phyloP scores from a whole-genome alignment of 2,113 vertebrate species.

The Nerophis ophidion region DNA sequence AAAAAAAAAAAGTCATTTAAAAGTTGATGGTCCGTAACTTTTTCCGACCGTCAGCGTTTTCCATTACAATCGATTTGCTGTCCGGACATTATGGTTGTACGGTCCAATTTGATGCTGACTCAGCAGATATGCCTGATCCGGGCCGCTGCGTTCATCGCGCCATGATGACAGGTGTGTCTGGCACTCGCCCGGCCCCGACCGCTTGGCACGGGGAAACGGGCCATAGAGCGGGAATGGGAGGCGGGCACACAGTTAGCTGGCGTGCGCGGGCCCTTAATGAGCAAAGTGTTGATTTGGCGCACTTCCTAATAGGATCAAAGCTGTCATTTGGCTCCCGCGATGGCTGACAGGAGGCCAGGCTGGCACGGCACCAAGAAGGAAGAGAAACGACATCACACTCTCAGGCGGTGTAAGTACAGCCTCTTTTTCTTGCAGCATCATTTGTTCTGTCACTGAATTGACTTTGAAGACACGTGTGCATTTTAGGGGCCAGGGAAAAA shows the following conservation, averaged over 20 bases:
- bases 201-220: conserved; percentile 46
- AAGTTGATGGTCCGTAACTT: conserved; percentile 6
- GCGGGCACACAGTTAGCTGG: conserved; percentile 61
- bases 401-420: conserved; percentile 37
- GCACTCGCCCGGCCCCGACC: conserved; percentile 35
- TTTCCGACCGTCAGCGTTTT: neutral
- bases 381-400: conserved; percentile 51
- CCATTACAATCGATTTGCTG: conserved; percentile 2
- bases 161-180: conserved; percentile 49
- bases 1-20: neutral
- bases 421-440: neutral
- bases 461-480: conserved; percentile 5
- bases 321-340: conserved; percentile 72
- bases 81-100: neutral
- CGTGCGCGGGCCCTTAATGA: conserved; percentile 68
- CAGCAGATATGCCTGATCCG: conserved; percentile 30
- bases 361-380: conserved; percentile 70
- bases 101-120: conserved; percentile 26
- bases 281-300: conserved; percentile 77
- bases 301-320: conserved; percentile 77
- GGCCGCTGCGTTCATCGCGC: conserved; percentile 18
- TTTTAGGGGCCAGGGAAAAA: too few species aligned
- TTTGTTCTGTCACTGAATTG: neutral
- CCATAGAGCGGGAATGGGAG: conserved; percentile 37
- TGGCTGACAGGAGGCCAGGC: conserved; percentile 68